These are phyloP conservation scores for Lycia hirtaria DNA, from an alignment of 2,888 invertebrate species.

Conservation along the genomic window DNA sequence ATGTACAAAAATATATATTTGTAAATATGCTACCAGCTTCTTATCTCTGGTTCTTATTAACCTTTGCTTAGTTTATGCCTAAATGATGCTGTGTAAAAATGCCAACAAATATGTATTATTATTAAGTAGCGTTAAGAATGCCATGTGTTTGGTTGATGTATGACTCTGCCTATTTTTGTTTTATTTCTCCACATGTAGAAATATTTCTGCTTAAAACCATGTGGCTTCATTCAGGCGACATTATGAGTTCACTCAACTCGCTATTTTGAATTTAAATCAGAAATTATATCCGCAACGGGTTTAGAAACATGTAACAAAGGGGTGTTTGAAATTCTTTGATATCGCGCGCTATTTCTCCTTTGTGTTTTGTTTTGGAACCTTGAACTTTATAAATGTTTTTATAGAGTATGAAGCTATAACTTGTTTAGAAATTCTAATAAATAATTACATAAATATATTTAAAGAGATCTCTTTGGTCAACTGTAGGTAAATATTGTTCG, in stretches of 20 bases:
- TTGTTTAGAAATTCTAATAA: background rate
- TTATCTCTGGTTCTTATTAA: too few species aligned
- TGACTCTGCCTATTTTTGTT: slow-evolving; percentile 19
- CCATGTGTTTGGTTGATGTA: slow-evolving; percentile 18
- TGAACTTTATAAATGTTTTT: slow-evolving; percentile 7
- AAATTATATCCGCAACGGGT: slow-evolving; percentile 19
- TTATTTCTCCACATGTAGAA: slow-evolving; percentile 46
- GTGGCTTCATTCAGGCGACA: slow-evolving; percentile 38
- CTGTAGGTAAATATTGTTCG: too few species aligned
- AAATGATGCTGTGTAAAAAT: too few species aligned
- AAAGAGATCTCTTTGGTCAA: slow-evolving; percentile 17
- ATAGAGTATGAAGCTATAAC: background rate
- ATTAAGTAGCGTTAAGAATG: slow-evolving; percentile 17
- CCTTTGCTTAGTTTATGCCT: too few species aligned
- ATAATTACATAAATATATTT: slow-evolving; percentile 19
- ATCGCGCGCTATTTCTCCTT: slow-evolving; percentile 2
- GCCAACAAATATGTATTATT: too few species aligned
- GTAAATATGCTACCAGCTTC: too few species aligned
- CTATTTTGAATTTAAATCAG: slow-evolving; percentile 21
- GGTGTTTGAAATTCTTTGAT: slow-evolving; percentile 19
- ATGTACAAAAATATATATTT: too few species aligned
- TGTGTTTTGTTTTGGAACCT: slow-evolving; percentile 6
- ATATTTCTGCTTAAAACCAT: slow-evolving; percentile 37
- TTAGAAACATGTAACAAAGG: slow-evolving; percentile 26
- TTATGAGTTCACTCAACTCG: slow-evolving; percentile 44